Evolutionary conservation across 2,113 vertebrate species (phyloP).

Genomic region (Paedocypris sp.): DNA sequence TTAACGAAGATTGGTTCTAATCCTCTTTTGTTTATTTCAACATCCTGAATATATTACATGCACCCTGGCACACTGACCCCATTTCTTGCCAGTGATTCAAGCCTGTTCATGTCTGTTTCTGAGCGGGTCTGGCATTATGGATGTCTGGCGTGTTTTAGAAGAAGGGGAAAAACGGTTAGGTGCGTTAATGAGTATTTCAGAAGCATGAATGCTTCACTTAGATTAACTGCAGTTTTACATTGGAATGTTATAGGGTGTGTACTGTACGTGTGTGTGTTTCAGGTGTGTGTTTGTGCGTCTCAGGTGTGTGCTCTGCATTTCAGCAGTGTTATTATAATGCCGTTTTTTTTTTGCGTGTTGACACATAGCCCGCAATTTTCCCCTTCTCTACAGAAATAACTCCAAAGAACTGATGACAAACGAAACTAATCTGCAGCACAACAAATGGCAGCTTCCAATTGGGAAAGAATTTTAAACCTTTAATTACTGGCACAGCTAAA

Average conservation of each 20-base stretch:
- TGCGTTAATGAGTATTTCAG: constrained; percentile 8
- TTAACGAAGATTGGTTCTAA: neutral
- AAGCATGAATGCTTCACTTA: neutral
- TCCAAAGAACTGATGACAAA: neutral
- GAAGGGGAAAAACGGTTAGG: neutral
- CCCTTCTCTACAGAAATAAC: neutral
- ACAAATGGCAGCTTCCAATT: neutral
- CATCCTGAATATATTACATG: neutral
- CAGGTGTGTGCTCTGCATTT: constrained; percentile 7
- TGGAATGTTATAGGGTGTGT: neutral
- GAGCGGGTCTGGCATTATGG: neutral
- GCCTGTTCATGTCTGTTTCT: neutral
- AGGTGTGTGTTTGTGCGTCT: too few species aligned
- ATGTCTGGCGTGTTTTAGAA: neutral
- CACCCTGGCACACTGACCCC: constrained; percentile 31
- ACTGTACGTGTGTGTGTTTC: neutral
- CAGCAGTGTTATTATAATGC: constrained; percentile 4
- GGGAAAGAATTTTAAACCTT: neutral
- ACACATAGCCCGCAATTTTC: neutral
- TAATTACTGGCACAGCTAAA: neutral
- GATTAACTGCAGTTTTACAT: neutral
- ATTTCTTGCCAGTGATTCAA: neutral
- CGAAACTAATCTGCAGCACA: neutral
- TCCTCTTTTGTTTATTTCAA: constrained; percentile 4
- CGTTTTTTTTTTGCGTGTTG: neutral